Conservation (phyloP, 2,888 invertebrate species). For the Philhelius pedissequus region DNA sequence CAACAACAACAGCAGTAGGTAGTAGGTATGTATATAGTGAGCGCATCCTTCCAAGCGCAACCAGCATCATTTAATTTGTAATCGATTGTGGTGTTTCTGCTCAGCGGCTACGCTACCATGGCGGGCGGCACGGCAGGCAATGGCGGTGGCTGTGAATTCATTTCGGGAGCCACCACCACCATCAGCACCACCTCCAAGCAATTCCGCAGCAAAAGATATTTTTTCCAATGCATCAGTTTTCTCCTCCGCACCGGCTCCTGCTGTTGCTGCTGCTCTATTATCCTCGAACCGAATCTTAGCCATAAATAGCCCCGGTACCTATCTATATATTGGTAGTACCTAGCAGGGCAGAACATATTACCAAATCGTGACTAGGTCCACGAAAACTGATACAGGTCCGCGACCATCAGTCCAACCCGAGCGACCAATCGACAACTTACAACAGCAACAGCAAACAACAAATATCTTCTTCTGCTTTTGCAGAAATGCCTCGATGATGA, state of each 20-base stretch:
- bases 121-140: not conserved
- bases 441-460: constrained; percentile 1
- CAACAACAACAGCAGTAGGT: not conserved
- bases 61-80: constrained; percentile 69
- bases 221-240: not conserved
- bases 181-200: constrained; percentile 10
- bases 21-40: not conserved
- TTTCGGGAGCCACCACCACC: constrained; percentile 63
- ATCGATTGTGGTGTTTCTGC: constrained; percentile 55
- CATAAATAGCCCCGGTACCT: constrained; percentile 61
- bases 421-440: constrained; percentile 58
- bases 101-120: not conserved
- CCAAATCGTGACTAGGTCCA: constrained; percentile 79
- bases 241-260: not conserved
- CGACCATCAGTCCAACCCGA: constrained; percentile 1
- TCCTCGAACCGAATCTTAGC: constrained; percentile 64
- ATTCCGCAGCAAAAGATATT: constrained; percentile 2
- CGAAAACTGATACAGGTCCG: constrained; percentile 77
- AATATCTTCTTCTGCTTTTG: not conserved
- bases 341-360: constrained; percentile 73
- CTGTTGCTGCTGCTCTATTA: constrained; percentile 23
- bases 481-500: constrained; percentile 57
- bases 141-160: constrained; percentile 58
- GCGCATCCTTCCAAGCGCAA: constrained; percentile 63
- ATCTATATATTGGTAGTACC: constrained; percentile 66